phyloP scores from a whole-genome alignment of 2,113 vertebrate genomes.

The Bungarus multicinctus region DNA sequence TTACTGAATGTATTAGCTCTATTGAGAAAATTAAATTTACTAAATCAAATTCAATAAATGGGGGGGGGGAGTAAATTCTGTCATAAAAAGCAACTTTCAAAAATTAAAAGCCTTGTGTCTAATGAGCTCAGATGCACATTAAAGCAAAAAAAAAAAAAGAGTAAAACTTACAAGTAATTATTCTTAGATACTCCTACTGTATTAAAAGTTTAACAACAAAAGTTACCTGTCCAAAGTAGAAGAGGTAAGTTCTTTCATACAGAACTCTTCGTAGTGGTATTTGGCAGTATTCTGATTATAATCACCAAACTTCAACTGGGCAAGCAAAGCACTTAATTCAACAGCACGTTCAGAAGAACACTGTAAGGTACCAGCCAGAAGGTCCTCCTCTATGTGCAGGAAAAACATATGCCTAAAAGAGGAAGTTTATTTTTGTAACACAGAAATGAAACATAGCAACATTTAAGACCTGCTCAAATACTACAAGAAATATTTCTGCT shows the following conservation, averaged over 20 bases:
- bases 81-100: not conserved
- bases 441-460: not conserved
- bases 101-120: not conserved
- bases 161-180: not conserved
- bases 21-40: not conserved
- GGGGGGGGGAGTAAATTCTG: not conserved
- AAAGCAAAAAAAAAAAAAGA: not conserved
- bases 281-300: slow-evolving; percentile 97
- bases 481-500: not conserved
- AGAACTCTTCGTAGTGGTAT: slow-evolving; percentile 89
- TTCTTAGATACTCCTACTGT: not conserved
- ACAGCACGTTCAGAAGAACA: slow-evolving; percentile 88
- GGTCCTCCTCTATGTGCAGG: slow-evolving; percentile 93
- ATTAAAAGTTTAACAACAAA: not conserved
- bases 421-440: not conserved
- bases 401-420: slow-evolving; percentile 89
- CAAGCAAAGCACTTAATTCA: slow-evolving; percentile 89
- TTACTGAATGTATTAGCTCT: not conserved
- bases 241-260: slow-evolving; percentile 81
- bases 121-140: not conserved
- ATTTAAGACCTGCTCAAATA: not conserved
- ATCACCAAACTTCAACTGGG: slow-evolving; percentile 94
- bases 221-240: slow-evolving; percentile 72
- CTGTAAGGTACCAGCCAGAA: slow-evolving; percentile 87
- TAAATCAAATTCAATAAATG: not conserved